These are phyloP conservation scores for Amitus sp. DNA, from an alignment of 2,888 invertebrate species.

Conservation along the genomic window DNA sequence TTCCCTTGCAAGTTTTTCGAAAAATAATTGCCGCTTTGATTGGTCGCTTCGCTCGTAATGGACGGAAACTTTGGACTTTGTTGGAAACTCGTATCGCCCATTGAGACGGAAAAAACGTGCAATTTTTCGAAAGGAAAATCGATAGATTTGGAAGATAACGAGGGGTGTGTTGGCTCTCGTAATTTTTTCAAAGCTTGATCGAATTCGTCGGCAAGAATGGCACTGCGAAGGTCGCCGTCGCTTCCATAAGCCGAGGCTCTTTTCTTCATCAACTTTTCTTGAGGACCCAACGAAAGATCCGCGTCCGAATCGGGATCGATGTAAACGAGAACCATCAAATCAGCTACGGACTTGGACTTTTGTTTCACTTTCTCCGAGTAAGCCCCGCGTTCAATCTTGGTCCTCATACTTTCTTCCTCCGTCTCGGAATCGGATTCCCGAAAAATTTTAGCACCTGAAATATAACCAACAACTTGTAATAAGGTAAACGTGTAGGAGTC, in stretches of 20 bases:
- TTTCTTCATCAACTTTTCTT: slow-evolving; percentile 53
- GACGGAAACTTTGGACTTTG: slow-evolving; percentile 3
- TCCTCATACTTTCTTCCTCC: slow-evolving; percentile 73
- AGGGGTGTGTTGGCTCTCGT: slow-evolving; percentile 41
- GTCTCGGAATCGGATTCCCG: slow-evolving; percentile 70
- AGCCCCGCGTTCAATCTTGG: slow-evolving; percentile 70
- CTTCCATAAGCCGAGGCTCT: slow-evolving; percentile 67
- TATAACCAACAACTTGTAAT: no score
- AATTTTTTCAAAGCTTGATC: slow-evolving; percentile 68
- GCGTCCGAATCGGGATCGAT: slow-evolving; percentile 74
- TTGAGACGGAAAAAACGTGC: slow-evolving; percentile 51
- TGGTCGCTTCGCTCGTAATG: slow-evolving; percentile 4
- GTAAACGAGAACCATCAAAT: slow-evolving; percentile 75
- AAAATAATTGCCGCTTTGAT: slow-evolving; percentile 24
- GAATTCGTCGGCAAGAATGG: slow-evolving; percentile 68
- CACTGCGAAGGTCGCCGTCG: slow-evolving; percentile 69
- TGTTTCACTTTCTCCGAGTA: slow-evolving; percentile 73
- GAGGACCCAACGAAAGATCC: slow-evolving; percentile 66
- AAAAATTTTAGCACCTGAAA: slow-evolving; percentile 30
- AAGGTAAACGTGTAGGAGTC: no score
- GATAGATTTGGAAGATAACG: slow-evolving; percentile 34
- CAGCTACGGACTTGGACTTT: slow-evolving; percentile 75
- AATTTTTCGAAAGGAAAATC: slow-evolving; percentile 45
- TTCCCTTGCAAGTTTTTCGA: slow-evolving; percentile 41
- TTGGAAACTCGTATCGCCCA: slow-evolving; percentile 39